Evolutionary conservation across 1,140 invertebrate genomes (phyloP).

Genomic region (Drusus annulatus): DNA sequence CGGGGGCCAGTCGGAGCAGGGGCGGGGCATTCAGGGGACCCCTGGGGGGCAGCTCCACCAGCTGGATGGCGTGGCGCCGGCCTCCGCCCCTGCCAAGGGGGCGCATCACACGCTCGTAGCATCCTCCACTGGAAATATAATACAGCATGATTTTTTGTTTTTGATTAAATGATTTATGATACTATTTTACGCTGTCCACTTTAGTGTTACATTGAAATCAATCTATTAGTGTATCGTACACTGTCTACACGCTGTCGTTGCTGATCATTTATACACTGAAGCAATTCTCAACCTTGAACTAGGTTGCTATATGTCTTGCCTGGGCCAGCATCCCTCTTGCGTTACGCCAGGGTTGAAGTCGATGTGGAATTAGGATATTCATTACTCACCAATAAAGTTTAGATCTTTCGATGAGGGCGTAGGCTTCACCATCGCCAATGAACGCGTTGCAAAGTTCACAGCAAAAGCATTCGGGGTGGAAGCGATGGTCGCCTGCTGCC

Average conservation of each 20-base stretch:
- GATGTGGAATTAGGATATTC: no score
- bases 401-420: conserved; percentile 90
- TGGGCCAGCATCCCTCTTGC: no score
- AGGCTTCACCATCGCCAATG: conserved; percentile 93
- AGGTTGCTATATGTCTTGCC: no score
- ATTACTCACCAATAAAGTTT: conserved; percentile 86
- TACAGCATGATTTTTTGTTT: no score
- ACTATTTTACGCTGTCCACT: no score
- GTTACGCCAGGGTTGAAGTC: no score
- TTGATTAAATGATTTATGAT: no score
- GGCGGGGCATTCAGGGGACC: conserved; percentile 18
- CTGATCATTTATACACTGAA: no score
- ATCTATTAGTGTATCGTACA: no score
- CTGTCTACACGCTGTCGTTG: no score
- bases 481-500: conserved; percentile 94
- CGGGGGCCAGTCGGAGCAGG: conserved; percentile 47
- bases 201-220: no score
- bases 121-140: conserved; percentile 58
- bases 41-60: conserved; percentile 80
- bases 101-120: conserved; percentile 60
- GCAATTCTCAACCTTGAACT: no score
- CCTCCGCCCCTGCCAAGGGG: conserved; percentile 52
- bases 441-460: conserved; percentile 86
- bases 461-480: conserved; percentile 96
- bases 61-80: conserved; percentile 80